These are phyloP conservation scores for Xyliphius kryptos DNA, from an alignment of 2,113 vertebrate genomes.

Conservation along the genomic window DNA sequence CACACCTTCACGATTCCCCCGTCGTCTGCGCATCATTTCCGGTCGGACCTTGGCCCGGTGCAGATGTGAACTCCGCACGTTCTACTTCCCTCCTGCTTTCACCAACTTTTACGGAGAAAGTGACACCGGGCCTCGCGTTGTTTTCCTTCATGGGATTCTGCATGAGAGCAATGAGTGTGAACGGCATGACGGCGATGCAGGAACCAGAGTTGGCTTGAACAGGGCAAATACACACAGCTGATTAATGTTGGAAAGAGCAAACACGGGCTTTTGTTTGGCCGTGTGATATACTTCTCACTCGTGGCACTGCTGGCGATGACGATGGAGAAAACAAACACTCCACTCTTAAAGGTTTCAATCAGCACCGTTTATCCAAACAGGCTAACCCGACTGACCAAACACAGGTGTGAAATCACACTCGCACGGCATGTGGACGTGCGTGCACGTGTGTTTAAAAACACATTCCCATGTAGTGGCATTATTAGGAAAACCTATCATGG, in stretches of 20 bases:
- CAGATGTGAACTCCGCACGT: constrained; percentile 2
- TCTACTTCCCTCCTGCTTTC: not conserved
- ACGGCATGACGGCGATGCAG: not conserved
- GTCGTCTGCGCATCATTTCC: not conserved
- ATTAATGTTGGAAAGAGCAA: constrained; percentile 23
- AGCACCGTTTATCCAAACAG: constrained; percentile 21
- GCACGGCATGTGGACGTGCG: not conserved
- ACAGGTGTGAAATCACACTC: constrained; percentile 22
- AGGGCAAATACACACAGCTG: constrained; percentile 3
- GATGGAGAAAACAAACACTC: constrained; percentile 32
- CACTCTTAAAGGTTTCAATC: constrained; percentile 27
- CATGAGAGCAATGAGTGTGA: not conserved
- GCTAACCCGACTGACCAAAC: constrained; percentile 28
- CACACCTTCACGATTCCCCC: constrained; percentile 11
- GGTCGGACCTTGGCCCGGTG: constrained; percentile 26
- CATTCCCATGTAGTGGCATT: not conserved
- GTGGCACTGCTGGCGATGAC: constrained; percentile 16
- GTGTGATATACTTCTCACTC: constrained; percentile 17
- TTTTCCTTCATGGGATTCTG: constrained; percentile 8
- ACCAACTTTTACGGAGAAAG: not conserved
- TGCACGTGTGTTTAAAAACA: not conserved
- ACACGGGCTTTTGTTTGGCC: constrained; percentile 20
- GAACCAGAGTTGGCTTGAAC: not conserved
- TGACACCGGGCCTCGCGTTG: not conserved
- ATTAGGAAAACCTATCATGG: not conserved